Conservation (phyloP, 2,888 invertebrate species). For the Ochropleura plecta region DNA sequence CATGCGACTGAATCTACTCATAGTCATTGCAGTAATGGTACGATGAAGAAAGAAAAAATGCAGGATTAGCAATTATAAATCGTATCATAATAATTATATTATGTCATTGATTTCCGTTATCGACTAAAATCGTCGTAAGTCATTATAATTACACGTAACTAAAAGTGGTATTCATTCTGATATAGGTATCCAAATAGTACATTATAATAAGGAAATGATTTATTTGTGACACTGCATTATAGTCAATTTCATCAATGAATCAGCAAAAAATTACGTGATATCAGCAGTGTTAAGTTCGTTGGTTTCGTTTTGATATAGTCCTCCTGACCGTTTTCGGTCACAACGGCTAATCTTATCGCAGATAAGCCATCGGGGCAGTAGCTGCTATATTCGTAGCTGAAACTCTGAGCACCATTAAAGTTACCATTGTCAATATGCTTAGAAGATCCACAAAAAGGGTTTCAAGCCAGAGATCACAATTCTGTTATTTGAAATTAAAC, state of each 20-base stretch:
- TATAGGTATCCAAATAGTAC: background rate
- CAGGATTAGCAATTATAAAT: too few species aligned
- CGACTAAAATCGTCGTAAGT: too few species aligned
- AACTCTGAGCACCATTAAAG: background rate
- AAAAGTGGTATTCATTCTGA: background rate
- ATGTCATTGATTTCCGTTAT: too few species aligned
- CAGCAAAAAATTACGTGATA: background rate
- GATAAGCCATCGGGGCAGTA: background rate
- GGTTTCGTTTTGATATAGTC: too few species aligned
- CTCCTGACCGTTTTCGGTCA: too few species aligned
- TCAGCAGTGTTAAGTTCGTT: background rate
- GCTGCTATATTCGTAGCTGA: background rate
- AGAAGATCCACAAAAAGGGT: background rate
- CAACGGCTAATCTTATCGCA: too few species aligned
- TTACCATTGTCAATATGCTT: background rate
- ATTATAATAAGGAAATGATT: background rate
- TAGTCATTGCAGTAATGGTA: too few species aligned
- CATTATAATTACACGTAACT: background rate
- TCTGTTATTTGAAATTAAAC: background rate
- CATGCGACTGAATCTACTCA: too few species aligned
- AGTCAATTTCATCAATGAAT: background rate
- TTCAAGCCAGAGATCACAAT: background rate
- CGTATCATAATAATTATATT: too few species aligned
- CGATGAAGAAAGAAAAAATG: too few species aligned
- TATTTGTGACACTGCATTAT: background rate